Conservation (phyloP, 2,797 vertebrate species). For the Coendou prehensilis region DNA sequence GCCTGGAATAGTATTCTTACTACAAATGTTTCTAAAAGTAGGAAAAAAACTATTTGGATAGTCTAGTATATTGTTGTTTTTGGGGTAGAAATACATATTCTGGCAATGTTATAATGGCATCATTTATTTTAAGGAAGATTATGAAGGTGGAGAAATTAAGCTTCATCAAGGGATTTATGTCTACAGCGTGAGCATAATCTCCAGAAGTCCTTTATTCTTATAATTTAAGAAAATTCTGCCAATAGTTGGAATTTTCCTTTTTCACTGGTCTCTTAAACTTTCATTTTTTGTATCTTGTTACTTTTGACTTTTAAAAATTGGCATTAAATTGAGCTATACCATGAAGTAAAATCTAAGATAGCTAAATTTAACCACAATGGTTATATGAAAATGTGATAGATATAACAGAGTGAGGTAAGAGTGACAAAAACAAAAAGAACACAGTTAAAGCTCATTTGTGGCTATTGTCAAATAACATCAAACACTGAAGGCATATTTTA, state of each 20-base stretch:
- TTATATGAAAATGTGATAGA: background rate
- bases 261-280: background rate
- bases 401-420: background rate
- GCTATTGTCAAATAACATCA: background rate
- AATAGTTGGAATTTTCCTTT: background rate
- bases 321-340: background rate
- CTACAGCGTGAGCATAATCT: background rate
- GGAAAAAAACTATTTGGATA: background rate
- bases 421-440: background rate
- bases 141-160: background rate
- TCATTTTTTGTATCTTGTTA: background rate
- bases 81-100: background rate
- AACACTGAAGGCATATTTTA: background rate
- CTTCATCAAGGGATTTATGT: background rate
- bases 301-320: background rate
- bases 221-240: background rate
- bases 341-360: background rate
- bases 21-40: background rate
- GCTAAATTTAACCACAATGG: background rate
- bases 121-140: background rate
- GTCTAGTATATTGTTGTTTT: background rate
- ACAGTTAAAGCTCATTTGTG: background rate
- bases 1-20: background rate
- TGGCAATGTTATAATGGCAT: background rate
- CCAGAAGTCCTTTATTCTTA: background rate